Conservation (phyloP, 2,797 vertebrate species). For the Pangasius larnaudii region DNA sequence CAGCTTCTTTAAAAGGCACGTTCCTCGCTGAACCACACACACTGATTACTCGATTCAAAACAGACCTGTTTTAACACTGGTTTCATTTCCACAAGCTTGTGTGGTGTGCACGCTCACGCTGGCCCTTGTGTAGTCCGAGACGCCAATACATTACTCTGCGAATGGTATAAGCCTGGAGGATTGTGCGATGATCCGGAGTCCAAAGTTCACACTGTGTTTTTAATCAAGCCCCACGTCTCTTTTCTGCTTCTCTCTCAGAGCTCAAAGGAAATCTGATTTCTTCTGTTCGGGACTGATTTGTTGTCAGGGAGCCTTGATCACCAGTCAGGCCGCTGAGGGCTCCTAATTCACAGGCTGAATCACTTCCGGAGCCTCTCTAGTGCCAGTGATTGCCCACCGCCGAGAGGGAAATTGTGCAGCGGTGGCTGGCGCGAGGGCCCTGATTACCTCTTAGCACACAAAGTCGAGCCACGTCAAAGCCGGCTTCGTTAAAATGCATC, state of each 20-base stretch:
- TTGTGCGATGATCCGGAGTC: slow-evolving; percentile 39
- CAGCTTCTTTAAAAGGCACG: slow-evolving; percentile 13
- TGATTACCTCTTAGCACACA: slow-evolving; percentile 83
- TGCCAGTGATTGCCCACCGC: slow-evolving; percentile 80
- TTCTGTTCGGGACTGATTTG: slow-evolving; percentile 61
- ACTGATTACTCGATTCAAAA: slow-evolving; percentile 4
- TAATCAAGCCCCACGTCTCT: slow-evolving; percentile 50
- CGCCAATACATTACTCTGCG: slow-evolving; percentile 16
- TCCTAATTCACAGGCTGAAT: slow-evolving; percentile 69
- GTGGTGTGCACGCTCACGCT: not conserved
- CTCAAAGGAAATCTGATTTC: slow-evolving; percentile 56
- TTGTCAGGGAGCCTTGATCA: slow-evolving; percentile 67
- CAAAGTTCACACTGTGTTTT: slow-evolving; percentile 54
- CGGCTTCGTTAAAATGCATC: slow-evolving; percentile 78
- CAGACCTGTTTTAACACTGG: not conserved
- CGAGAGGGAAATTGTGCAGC: slow-evolving; percentile 80
- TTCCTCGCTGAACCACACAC: not conserved
- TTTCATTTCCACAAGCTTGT: slow-evolving; percentile 28
- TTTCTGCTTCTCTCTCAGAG: slow-evolving; percentile 14
- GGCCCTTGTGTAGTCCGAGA: slow-evolving; percentile 18
- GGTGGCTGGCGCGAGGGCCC: slow-evolving; percentile 69
- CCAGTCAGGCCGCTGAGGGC: slow-evolving; percentile 54
- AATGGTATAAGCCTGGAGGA: slow-evolving; percentile 36
- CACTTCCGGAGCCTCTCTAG: slow-evolving; percentile 78
- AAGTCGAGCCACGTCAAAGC: slow-evolving; percentile 73